Evolutionary conservation across 2,888 invertebrate genomes (phyloP).

Genomic region (Acleris cristana): DNA sequence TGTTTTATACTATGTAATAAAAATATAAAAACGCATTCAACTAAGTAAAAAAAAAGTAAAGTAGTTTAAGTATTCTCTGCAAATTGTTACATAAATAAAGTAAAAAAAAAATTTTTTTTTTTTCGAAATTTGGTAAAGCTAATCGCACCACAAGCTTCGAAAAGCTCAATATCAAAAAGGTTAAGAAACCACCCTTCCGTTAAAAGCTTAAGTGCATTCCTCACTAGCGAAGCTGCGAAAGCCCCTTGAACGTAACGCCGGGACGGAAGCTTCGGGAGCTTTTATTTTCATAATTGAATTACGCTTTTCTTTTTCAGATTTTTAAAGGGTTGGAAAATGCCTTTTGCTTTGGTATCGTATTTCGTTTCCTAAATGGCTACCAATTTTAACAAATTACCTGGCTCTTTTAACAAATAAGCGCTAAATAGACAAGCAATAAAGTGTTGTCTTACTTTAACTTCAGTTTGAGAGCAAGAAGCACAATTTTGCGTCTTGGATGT

Average conservation of each 20-base stretch:
- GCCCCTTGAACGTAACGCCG: conserved; percentile 27
- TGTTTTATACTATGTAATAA: too few relatives aligned
- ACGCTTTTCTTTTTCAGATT: conserved; percentile 18
- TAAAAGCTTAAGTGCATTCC: conserved; percentile 37
- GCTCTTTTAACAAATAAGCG: too few relatives aligned
- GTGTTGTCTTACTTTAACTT: too few relatives aligned
- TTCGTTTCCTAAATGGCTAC: background rate
- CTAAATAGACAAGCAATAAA: too few relatives aligned
- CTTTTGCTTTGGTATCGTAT: background rate
- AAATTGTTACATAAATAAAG: background rate
- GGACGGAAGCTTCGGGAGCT: conserved; percentile 14
- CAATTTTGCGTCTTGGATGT: too few relatives aligned
- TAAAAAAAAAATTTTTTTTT: background rate
- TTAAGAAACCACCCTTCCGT: conserved; percentile 27
- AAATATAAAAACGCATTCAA: too few relatives aligned
- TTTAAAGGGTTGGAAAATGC: conserved; percentile 23
- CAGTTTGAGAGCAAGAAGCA: too few relatives aligned
- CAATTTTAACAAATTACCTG: too few relatives aligned
- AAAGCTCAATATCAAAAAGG: conserved; percentile 33
- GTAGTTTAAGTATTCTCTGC: too few relatives aligned
- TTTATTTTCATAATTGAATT: conserved; percentile 36
- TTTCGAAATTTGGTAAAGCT: background rate
- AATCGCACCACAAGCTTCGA: background rate
- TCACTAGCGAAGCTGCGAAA: conserved; percentile 25
- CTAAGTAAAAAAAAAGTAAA: too few relatives aligned